These are phyloP conservation scores for Amphimallon solstitiale DNA, from an alignment of 2,888 invertebrate species.

Conservation along the genomic window DNA sequence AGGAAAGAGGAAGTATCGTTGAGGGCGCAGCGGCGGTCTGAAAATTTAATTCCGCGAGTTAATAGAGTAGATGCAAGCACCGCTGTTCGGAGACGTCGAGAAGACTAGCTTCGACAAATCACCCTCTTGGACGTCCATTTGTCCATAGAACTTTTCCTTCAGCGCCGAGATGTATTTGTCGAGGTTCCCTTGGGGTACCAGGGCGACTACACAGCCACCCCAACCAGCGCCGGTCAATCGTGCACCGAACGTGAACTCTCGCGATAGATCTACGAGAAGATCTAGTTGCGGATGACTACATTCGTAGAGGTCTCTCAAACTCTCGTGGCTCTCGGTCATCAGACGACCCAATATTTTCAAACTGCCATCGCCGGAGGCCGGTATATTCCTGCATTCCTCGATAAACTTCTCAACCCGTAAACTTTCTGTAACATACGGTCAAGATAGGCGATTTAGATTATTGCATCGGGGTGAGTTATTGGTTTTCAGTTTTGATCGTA, in stretches of 20 bases:
- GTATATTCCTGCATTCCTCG: conserved; percentile 67
- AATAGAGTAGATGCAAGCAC: conserved; percentile 69
- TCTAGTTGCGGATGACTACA: conserved; percentile 93
- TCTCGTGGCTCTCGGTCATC: conserved; percentile 90
- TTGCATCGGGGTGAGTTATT: no score
- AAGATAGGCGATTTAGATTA: no score
- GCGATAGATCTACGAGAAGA: conserved; percentile 78
- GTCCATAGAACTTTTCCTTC: conserved; percentile 75
- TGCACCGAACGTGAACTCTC: conserved; percentile 74
- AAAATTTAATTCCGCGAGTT: conserved; percentile 32
- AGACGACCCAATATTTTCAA: conserved; percentile 76
- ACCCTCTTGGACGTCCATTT: conserved; percentile 65
- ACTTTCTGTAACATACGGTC: conserved; percentile 73
- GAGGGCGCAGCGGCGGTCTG: conserved; percentile 18
- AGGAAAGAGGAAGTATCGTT: conserved; percentile 13
- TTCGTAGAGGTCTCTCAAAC: conserved; percentile 86
- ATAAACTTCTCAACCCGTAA: conserved; percentile 83
- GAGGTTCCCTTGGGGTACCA: conserved; percentile 75
- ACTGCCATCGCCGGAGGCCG: conserved; percentile 57
- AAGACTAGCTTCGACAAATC: conserved; percentile 69
- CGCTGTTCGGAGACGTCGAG: conserved; percentile 76
- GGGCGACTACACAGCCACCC: conserved; percentile 96
- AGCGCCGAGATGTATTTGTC: conserved; percentile 75
- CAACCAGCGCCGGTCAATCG: conserved; percentile 96
- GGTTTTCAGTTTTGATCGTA: no score